Conservation (phyloP, 2,888 invertebrate genomes). For the Leptura quadrifasciata region DNA sequence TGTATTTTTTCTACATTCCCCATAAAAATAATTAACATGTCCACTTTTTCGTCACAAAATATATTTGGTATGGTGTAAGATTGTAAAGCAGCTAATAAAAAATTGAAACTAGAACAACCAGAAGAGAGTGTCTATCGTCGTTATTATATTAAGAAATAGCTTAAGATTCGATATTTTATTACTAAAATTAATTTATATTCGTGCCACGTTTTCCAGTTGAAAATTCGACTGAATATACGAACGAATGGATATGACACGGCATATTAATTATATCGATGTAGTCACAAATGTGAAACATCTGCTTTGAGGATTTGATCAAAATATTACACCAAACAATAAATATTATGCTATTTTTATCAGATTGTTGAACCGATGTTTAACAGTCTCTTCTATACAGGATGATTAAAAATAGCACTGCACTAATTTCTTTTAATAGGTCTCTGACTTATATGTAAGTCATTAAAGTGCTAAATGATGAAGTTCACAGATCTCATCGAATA, state of each 20-base stretch:
- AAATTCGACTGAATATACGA: background rate
- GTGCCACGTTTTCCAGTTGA: background rate
- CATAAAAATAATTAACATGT: too few species aligned
- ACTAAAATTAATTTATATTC: too few species aligned
- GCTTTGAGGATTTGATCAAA: slow-evolving; percentile 9
- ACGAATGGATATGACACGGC: background rate
- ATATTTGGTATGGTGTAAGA: too few species aligned
- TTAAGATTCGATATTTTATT: too few species aligned
- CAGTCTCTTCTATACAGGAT: background rate
- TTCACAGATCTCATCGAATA: too few species aligned
- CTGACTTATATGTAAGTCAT: background rate
- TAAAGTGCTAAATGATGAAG: too few species aligned
- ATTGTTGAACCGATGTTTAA: slow-evolving; percentile 16
- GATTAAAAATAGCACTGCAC: background rate
- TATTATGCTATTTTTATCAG: slow-evolving; percentile 11
- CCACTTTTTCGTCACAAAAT: too few species aligned
- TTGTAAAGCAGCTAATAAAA: too few species aligned
- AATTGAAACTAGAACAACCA: too few species aligned
- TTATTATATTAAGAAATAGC: too few species aligned
- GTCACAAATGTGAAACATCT: slow-evolving; percentile 13
- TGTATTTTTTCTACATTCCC: too few species aligned
- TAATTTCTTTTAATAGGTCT: background rate
- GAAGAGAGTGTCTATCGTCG: too few species aligned
- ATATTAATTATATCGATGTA: slow-evolving; percentile 7
- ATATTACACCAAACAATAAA: slow-evolving; percentile 15